Conservation (phyloP, 2,888 invertebrate genomes). For the Agrochola macilenta region DNA sequence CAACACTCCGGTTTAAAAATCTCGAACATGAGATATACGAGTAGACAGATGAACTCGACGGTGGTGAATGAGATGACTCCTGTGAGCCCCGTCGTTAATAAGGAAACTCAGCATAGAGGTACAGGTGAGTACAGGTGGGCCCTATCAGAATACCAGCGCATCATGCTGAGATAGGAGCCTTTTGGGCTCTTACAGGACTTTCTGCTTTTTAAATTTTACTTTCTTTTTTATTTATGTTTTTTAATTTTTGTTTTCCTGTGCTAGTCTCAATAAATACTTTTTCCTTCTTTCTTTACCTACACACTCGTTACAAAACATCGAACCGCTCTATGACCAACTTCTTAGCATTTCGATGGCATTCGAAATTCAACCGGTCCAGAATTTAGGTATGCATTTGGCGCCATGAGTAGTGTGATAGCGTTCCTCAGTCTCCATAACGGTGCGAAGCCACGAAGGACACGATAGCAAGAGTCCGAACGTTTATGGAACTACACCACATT, state of each 20-base stretch:
- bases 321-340: neutral
- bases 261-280: too few relatives aligned
- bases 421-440: neutral
- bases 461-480: neutral
- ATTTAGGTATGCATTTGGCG: neutral
- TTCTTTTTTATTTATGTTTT: too few relatives aligned
- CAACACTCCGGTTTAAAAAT: conserved; percentile 2
- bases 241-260: too few relatives aligned
- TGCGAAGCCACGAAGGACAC: neutral
- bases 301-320: neutral
- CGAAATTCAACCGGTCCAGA: neutral
- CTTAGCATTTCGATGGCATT: neutral
- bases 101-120: conserved; percentile 29
- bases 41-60: neutral
- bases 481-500: too few relatives aligned
- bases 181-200: too few relatives aligned
- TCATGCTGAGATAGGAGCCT: too few relatives aligned
- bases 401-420: neutral
- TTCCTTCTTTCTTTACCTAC: too few relatives aligned
- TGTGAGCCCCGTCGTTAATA: neutral
- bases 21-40: rapidly evolving
- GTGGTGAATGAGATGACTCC: neutral
- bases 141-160: too few relatives aligned
- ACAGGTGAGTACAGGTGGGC: conserved; percentile 10
- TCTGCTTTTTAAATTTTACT: too few relatives aligned